These are phyloP conservation scores for Idaea straminata DNA, from an alignment of 2,888 invertebrate species.

Conservation along the genomic window DNA sequence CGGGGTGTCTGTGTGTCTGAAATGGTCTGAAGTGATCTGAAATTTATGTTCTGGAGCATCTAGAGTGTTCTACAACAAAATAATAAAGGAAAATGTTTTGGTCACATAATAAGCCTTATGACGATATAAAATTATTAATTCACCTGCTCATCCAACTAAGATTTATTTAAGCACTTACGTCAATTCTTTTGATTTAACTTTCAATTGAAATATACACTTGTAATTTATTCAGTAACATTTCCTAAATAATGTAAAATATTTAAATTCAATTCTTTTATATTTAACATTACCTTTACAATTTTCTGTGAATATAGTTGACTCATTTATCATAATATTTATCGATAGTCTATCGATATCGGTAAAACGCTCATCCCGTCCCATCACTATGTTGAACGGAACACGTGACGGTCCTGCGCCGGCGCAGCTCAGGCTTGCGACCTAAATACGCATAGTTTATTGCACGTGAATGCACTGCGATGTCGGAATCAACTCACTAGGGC, in stretches of 20 bases:
- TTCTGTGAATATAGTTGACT: not conserved
- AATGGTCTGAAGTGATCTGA: too few relatives aligned
- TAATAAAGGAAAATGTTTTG: too few relatives aligned
- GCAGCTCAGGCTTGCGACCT: conserved; percentile 25
- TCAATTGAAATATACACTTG: not conserved
- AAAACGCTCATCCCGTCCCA: conserved; percentile 3
- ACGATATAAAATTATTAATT: too few relatives aligned
- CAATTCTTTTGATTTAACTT: not conserved
- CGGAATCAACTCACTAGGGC: not conserved
- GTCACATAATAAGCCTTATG: too few relatives aligned
- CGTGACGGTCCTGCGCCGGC: conserved; percentile 26
- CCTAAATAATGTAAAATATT: not conserved
- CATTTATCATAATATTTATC: not conserved
- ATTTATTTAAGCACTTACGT: not conserved
- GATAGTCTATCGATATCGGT: not conserved
- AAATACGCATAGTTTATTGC: conserved; percentile 31
- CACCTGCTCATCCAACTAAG: not conserved
- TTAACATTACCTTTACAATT: not conserved
- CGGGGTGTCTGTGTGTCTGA: too few relatives aligned
- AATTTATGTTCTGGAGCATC: too few relatives aligned
- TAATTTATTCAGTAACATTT: not conserved
- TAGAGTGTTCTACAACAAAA: too few relatives aligned
- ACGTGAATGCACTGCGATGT: conserved; percentile 34
- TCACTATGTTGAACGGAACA: conserved; percentile 24
- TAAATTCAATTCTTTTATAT: not conserved